Evolutionary conservation across 2,797 vertebrate genomes (phyloP).

Genomic region (Anabas testudineus): DNA sequence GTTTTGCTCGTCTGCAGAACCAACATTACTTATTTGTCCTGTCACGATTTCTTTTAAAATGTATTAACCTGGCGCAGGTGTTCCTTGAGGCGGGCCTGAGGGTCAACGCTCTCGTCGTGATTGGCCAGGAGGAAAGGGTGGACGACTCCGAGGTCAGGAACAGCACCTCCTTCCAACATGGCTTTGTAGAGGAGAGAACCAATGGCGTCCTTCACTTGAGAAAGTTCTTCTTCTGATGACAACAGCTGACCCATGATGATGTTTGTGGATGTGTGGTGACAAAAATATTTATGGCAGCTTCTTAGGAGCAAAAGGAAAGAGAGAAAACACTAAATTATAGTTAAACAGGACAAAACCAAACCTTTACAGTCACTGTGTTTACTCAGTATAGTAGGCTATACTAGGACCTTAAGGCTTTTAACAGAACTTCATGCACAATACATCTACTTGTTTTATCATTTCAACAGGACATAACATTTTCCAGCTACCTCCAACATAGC

Average conservation of each 20-base stretch:
- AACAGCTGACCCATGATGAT: constrained; percentile 75
- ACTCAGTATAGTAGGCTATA: background rate
- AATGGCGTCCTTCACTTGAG: constrained; percentile 36
- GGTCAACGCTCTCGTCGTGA: constrained; percentile 22
- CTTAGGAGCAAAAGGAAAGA: constrained; percentile 3
- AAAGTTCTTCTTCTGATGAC: constrained; percentile 68
- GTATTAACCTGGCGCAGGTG: constrained; percentile 66
- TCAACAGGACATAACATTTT: background rate
- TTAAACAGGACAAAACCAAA: background rate
- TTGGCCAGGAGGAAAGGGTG: constrained; percentile 63
- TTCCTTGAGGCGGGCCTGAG: constrained; percentile 56
- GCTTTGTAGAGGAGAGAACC: constrained; percentile 69
- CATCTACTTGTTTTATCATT: no score
- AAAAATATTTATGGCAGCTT: background rate
- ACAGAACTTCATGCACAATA: background rate
- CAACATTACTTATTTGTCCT: background rate
- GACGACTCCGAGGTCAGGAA: constrained; percentile 65
- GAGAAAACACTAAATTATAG: background rate
- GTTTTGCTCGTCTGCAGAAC: background rate
- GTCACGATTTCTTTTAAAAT: background rate
- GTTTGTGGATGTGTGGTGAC: rapidly evolving
- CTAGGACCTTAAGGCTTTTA: background rate
- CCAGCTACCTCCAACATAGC: constrained; percentile 6
- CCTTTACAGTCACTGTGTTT: background rate
- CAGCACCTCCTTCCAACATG: constrained; percentile 66